phyloP scores from a whole-genome alignment of 2,113 vertebrate species.

The Felis catus region F.catus_Fca126_mat1.0 CM031412.1:27587001-27587500 shows the following conservation, averaged over 20 bases:
- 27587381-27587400: neutral
- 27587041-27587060: neutral
- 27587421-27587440: neutral
- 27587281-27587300: neutral
- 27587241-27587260: neutral
- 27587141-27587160: neutral
- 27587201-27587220: neutral
- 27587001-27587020: neutral
- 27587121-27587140: neutral
- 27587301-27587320: neutral
- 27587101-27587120: neutral
- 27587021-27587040: neutral
- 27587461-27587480: neutral
- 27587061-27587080: neutral
- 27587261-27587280: neutral
- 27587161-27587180: neutral
- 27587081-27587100: neutral
- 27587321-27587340: neutral
- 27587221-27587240: neutral
- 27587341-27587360: neutral
- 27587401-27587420: too few relatives aligned
- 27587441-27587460: neutral
- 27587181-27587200: neutral
- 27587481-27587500: neutral
- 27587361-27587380: neutral